Conservation (phyloP, 2,888 invertebrate species). For the Pristionchus fissidentatus region DNA sequence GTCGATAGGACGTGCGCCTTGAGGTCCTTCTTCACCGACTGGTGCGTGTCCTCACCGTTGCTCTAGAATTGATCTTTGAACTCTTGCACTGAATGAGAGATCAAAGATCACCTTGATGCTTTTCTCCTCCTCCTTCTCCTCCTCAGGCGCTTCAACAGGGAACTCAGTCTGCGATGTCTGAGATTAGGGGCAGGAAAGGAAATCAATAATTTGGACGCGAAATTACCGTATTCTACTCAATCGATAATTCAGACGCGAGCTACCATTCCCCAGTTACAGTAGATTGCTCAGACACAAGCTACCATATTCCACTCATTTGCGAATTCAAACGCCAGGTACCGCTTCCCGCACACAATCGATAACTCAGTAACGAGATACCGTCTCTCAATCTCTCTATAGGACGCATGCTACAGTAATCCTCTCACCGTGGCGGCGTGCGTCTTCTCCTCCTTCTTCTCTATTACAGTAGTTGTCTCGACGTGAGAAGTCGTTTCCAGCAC, state of each 20-base stretch:
- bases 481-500: background rate
- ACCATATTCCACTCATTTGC: too few species aligned
- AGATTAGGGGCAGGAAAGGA: too few species aligned
- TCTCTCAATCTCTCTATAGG: too few species aligned
- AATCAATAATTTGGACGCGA: too few species aligned
- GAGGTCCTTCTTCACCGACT: constrained; percentile 24
- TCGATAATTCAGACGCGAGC: background rate
- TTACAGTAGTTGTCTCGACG: background rate
- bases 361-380: background rate
- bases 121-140: constrained; percentile 8
- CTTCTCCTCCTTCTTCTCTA: constrained; percentile 9
- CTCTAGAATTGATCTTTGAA: background rate
- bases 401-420: too few species aligned
- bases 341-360: too few species aligned
- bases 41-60: background rate
- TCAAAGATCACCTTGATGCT: background rate
- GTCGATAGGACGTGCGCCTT: background rate
- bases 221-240: too few species aligned
- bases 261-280: background rate
- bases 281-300: too few species aligned
- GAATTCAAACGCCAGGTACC: background rate
- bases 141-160: background rate
- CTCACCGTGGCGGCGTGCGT: background rate
- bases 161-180: too few species aligned
- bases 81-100: background rate